phyloP scores from a whole-genome alignment of 1,140 invertebrate genomes.

The Achatina immaculata region DNA sequence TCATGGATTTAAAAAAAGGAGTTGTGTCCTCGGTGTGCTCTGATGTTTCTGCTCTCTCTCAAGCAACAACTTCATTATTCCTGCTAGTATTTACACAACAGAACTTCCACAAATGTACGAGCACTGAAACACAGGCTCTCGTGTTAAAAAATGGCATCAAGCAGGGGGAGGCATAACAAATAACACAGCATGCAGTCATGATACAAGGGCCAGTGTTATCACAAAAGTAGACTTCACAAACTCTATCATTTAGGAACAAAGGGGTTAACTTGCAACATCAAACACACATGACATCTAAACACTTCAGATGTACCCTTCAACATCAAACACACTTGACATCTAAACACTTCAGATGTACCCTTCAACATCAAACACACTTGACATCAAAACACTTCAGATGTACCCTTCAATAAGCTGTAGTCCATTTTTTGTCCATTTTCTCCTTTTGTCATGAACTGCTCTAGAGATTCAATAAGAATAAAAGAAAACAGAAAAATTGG shows the following conservation, averaged over 20 bases:
- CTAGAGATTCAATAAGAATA: neutral
- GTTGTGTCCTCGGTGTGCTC: no score
- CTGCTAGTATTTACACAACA: neutral
- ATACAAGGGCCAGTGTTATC: neutral
- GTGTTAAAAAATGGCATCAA: neutral
- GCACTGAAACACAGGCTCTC: no score
- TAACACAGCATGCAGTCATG: neutral
- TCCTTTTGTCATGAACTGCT: conserved; percentile 28
- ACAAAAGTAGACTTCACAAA: neutral
- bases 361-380: no score
- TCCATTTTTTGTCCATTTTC: conserved; percentile 38
- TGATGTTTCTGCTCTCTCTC: no score
- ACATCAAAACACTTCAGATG: neutral
- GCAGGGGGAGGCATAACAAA: neutral
- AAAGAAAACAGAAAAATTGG: neutral
- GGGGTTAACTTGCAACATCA: conserved; percentile 1
- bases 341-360: neutral
- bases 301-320: conserved; percentile 28
- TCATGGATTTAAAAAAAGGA: no score
- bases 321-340: no score
- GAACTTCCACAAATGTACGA: no score
- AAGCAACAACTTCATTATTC: no score
- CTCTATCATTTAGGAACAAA: neutral
- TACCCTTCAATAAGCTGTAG: conserved; percentile 34
- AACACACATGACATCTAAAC: neutral